Conservation (phyloP, 2,888 invertebrate species). For the Lasioglossum morio region DNA sequence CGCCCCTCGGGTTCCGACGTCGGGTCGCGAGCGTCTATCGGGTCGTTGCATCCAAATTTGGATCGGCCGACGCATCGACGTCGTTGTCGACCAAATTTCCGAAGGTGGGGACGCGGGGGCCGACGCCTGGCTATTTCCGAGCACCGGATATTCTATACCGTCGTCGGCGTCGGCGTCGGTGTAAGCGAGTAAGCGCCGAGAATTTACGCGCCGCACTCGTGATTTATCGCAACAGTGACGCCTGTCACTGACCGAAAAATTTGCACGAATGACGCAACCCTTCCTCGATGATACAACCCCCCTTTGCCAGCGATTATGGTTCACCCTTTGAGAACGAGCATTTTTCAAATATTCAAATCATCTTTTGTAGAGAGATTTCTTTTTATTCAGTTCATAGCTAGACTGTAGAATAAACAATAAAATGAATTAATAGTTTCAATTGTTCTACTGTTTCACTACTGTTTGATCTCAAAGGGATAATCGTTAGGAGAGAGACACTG, state of each 20-base stretch:
- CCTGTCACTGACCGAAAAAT: constrained; percentile 25
- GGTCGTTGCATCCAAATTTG: constrained; percentile 87
- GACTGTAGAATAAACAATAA: background rate
- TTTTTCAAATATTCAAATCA: background rate
- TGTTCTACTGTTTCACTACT: background rate
- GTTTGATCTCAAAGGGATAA: background rate
- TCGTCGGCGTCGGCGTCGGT: constrained; percentile 15
- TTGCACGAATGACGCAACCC: constrained; percentile 38
- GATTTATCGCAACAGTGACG: constrained; percentile 52
- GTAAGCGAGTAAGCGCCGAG: constrained; percentile 18
- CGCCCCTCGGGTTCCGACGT: constrained; percentile 47
- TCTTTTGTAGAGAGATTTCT: background rate
- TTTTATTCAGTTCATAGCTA: background rate
- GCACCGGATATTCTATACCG: constrained; percentile 81
- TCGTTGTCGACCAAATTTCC: constrained; percentile 78
- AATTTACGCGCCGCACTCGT: constrained; percentile 41
- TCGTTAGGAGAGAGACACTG: background rate
- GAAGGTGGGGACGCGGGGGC: constrained; percentile 80
- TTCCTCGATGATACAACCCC: background rate
- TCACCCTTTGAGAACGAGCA: background rate
- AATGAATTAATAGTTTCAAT: background rate
- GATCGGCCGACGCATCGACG: constrained; percentile 84
- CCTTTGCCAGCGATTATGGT: constrained; percentile 28
- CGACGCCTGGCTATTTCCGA: constrained; percentile 83
- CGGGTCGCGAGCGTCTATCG: constrained; percentile 74